Evolutionary conservation across 2,797 vertebrate species (phyloP), one percentile per base, ranked within the genome.

Genomic region (Chiroxiphia lanceolata): DNA sequence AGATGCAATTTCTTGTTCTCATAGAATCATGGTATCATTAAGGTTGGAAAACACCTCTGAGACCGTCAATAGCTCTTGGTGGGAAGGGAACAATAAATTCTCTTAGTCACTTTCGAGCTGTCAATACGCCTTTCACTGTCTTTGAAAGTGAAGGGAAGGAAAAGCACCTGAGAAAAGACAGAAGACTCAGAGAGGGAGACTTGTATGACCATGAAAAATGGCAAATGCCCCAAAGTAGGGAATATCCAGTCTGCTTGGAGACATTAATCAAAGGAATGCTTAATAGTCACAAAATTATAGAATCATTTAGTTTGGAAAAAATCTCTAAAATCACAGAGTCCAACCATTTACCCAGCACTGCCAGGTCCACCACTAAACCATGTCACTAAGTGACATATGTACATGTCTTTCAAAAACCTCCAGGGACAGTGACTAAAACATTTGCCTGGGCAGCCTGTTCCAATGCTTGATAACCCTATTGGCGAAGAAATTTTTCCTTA

Each of bases 371-470:
- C 21, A 23, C 8, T 40, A 78, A 78, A 47, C 9, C 18, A 10
- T 0, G 1, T 17, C 31, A 15, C 3, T 23, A 53, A 59, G 18
- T 27, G 31, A 15, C n/a, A n/a, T 17, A 53, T 27, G 31, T 34
- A 27, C 15, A 22, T 5, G 7, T 33, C 22, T 67, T 79, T 72
- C 23, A 42, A 53, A 79, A 9, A 42, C 6, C 6, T 65, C 22
- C 45, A 67, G 15, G 13, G 13, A 33, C 3, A 11, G n/a, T 34
- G 45, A 23, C 22, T 33, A 48, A 65, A 23, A 13, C 40, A 47
- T 22, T 65, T 59, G 59, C 15, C 38, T 53, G 26, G 34, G 19
- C 31, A 79, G 34, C 18, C 18, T 47, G 31, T 47, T 90, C 14
- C 22, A 48, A 3, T 8, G 7, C 15, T 42, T 67, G 31, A 67